A percentile compares a stretch with the other conserved stretches of the same genome.
Evolutionary conservation across 2,888 invertebrate genomes (phyloP).

Genomic region (Agrotis puta): DNA sequence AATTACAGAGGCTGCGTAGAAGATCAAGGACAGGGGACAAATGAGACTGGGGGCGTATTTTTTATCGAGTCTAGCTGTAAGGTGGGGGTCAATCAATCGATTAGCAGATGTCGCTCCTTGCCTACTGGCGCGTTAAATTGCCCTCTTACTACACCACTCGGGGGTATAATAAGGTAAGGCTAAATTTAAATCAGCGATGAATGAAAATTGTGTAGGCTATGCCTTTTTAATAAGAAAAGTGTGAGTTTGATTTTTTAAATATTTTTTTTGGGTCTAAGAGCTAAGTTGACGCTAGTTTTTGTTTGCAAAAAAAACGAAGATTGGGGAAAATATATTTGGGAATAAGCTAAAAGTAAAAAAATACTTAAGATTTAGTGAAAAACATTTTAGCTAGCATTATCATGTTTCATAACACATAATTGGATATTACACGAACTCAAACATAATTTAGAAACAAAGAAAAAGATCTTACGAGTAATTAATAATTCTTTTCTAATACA

Average conservation of each 20-base stretch:
- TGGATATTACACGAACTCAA: conserved; percentile 44
- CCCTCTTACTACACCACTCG: conserved; percentile 78
- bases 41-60: conserved; percentile 78
- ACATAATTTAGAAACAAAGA: conserved; percentile 53
- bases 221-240: background rate
- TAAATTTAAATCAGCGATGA: conserved; percentile 70
- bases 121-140: conserved; percentile 89
- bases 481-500: conserved; percentile 72
- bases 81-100: conserved; percentile 89
- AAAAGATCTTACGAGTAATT: conserved; percentile 68
- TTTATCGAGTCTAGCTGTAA: conserved; percentile 80
- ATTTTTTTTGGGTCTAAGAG: background rate
- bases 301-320: background rate
- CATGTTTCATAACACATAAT: conserved; percentile 41
- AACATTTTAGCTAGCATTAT: conserved; percentile 2
- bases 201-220: conserved; percentile 28
- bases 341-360: background rate
- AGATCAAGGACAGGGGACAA: conserved; percentile 71
- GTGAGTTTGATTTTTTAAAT: background rate
- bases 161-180: conserved; percentile 81
- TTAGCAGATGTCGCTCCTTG: conserved; percentile 89
- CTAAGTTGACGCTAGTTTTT: background rate
- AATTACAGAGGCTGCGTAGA: conserved; percentile 74
- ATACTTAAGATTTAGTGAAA: background rate
- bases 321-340: background rate